Percentiles rank a stretch among this genome's conserved stretches.
Conservation (phyloP, 2,113 vertebrate genomes). For the Patagioenas fasciata region DNA sequence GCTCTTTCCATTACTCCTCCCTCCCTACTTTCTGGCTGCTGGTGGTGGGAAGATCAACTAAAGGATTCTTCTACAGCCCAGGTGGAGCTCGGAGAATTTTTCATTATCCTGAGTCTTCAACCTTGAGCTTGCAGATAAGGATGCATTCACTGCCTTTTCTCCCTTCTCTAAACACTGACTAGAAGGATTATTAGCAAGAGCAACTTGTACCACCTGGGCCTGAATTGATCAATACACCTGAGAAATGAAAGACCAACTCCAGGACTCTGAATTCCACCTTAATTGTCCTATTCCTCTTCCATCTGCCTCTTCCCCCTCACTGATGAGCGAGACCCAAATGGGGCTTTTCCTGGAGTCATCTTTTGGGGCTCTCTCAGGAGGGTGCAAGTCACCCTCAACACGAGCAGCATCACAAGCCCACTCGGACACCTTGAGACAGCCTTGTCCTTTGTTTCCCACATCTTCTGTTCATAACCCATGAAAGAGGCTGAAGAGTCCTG, state of each 20-base stretch:
- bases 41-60: neutral
- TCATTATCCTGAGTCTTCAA: neutral
- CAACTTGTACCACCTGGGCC: neutral
- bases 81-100: neutral
- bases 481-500: neutral
- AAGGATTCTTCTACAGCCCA: neutral
- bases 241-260: neutral
- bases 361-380: neutral
- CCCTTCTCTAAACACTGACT: neutral
- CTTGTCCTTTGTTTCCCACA: neutral
- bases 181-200: neutral
- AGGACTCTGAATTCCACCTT: neutral
- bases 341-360: neutral
- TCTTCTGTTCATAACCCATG: neutral
- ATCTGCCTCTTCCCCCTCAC: neutral
- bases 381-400: neutral
- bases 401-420: neutral
- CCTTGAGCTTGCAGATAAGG: neutral
- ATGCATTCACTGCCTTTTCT: neutral
- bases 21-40: neutral
- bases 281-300: neutral
- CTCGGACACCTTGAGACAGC: neutral
- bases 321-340: fast-evolving
- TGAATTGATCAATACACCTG: neutral
- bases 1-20: neutral